phyloP scores from a whole-genome alignment of 2,113 vertebrate genomes.

The Ia io region DNA sequence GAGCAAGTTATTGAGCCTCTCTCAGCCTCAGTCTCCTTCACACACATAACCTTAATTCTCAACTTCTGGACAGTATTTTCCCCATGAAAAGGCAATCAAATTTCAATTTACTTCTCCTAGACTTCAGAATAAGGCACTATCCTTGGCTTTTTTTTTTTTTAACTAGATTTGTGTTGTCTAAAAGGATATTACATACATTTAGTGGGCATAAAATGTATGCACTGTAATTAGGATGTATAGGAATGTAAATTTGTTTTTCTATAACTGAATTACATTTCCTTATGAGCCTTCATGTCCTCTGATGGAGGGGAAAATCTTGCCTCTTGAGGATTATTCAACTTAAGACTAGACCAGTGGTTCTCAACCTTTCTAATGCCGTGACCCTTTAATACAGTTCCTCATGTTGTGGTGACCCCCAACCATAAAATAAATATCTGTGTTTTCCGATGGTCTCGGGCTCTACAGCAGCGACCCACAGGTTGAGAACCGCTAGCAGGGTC shows the following conservation, averaged over 20 bases:
- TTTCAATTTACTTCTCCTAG: neutral
- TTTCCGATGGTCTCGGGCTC: no score
- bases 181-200: neutral
- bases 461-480: no score
- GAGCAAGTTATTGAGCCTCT: neutral
- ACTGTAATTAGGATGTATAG: neutral
- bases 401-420: no score
- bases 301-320: neutral
- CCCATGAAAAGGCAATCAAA: neutral
- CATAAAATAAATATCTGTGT: no score
- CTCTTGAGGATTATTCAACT: neutral
- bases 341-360: neutral
- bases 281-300: neutral
- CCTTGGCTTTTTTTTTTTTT: neutral
- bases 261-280: neutral
- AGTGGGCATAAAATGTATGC: neutral
- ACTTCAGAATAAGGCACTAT: neutral
- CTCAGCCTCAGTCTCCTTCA: neutral
- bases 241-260: neutral
- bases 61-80: neutral
- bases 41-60: neutral
- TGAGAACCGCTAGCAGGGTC: no score
- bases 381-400: no score
- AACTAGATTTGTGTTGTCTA: neutral
- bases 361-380: no score